Evolutionary conservation across 2,888 invertebrate species (phyloP), one percentile per base, ranked within the genome.

Genomic region (Cephus spinipes): DNA sequence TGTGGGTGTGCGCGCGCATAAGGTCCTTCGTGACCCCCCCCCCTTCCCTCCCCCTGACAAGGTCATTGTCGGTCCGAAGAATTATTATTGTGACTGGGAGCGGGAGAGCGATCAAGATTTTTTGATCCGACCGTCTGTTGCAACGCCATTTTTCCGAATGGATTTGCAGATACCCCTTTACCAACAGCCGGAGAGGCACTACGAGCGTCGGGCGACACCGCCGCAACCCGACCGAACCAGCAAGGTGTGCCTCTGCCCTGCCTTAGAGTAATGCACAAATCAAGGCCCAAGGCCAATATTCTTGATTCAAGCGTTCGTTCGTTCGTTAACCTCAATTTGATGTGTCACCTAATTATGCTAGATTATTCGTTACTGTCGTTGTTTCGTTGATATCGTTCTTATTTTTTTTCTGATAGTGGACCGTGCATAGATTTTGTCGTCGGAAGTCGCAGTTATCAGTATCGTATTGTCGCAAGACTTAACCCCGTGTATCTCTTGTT

Each of bases 101-200:
- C 23, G 23, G 23, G 55, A 55, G 55, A 55, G 55, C 55, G 55
- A 55, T 55, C 55, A 23, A 23, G 55, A 55, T 23, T 55, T 55
- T 23, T 55, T 55, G 55, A 55, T 55, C 55, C 9, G 55, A 55
- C 9, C 6, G 55, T 23, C 55, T 55, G 55, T 55, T 55, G 55
- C 55, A 55, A 55, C 55, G 55, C 55, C 90, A 90, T 90, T 87
- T 87, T 90, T 90, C 87, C 89, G 88, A 90, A 89, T 91, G 91
- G 91, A 89, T 91, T 91, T 91, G 92, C 93, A 93, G 94, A 93
- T 94, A 91, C 94, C 94, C 92, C 93, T 93, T 93, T 93, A 93
- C 92, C 93, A 93, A 93, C 93, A 93, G 92, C 93, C 93, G 91
- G 92, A 93, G 92, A 93, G 93, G 89, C 93, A 91, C 91, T 91